These are phyloP conservation scores for Pachycephus smyrnensis DNA, from an alignment of 2,888 invertebrate species.

Conservation along the genomic window DNA sequence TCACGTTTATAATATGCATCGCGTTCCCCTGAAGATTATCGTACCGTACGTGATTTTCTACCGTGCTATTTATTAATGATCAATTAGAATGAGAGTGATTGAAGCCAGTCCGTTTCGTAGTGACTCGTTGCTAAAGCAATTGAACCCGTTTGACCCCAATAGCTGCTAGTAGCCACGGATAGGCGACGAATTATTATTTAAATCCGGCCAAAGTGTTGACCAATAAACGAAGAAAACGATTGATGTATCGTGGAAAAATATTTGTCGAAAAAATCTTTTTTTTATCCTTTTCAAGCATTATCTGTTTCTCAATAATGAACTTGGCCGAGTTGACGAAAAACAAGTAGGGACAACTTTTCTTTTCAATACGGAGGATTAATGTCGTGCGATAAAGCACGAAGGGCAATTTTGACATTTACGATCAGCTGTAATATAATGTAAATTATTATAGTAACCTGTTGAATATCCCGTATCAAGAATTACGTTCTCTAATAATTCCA, in stretches of 20 bases:
- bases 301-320: background rate
- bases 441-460: slow-evolving; percentile 15
- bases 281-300: background rate
- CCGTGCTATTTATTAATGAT: slow-evolving; percentile 32
- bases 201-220: background rate
- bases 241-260: background rate
- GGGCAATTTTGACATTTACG: background rate
- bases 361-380: background rate
- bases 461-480: slow-evolving; percentile 4
- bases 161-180: slow-evolving; percentile 12
- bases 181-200: background rate
- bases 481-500: background rate
- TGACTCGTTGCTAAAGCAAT: slow-evolving; percentile 45
- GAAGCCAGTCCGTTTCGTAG: slow-evolving; percentile 43
- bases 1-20: background rate
- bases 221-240: background rate
- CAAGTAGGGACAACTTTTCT: background rate
- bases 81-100: slow-evolving; percentile 44
- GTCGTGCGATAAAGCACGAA: background rate
- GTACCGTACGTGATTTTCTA: slow-evolving; percentile 22
- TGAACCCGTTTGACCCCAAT: slow-evolving; percentile 55
- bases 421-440: slow-evolving; percentile 17
- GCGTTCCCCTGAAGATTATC: background rate
- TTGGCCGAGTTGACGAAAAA: background rate
- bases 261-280: background rate